phyloP scores from a whole-genome alignment of 2,797 vertebrate genomes.

The Eulemur albifrons region DNA sequence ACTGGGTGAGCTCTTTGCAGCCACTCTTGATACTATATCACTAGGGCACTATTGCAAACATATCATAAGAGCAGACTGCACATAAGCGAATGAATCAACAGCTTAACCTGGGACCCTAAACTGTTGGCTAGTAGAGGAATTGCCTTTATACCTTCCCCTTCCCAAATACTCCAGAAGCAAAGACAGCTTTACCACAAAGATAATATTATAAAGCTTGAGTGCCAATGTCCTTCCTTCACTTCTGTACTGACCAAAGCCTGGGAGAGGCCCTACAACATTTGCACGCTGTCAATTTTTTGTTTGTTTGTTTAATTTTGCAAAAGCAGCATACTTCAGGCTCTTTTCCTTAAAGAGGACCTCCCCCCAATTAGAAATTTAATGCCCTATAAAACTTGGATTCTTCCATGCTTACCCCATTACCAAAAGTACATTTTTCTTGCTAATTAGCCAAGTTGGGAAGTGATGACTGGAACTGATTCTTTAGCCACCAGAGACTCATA shows the following conservation, averaged over 20 bases:
- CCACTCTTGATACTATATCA: background rate
- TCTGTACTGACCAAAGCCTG: background rate
- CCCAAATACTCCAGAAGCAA: background rate
- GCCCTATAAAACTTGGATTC: background rate
- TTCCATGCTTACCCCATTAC: background rate
- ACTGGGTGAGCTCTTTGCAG: background rate
- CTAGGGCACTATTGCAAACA: background rate
- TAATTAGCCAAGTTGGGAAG: background rate
- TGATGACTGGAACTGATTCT: background rate
- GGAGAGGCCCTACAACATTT: background rate
- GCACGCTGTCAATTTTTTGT: background rate
- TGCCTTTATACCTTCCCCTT: background rate
- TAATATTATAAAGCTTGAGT: background rate
- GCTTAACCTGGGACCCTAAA: background rate
- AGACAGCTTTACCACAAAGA: background rate
- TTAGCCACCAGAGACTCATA: background rate
- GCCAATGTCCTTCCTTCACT: background rate
- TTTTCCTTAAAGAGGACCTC: background rate
- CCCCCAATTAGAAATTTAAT: background rate
- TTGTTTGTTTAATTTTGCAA: background rate
- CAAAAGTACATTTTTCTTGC: background rate
- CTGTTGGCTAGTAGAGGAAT: background rate
- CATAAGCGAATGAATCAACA: background rate
- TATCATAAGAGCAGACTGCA: background rate
- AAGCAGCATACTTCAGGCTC: background rate